Percentiles rank a stretch among this genome's conserved stretches.
phyloP scores from a whole-genome alignment of 2,797 vertebrate species.

The Sebastes kiyomatsui region DNA sequence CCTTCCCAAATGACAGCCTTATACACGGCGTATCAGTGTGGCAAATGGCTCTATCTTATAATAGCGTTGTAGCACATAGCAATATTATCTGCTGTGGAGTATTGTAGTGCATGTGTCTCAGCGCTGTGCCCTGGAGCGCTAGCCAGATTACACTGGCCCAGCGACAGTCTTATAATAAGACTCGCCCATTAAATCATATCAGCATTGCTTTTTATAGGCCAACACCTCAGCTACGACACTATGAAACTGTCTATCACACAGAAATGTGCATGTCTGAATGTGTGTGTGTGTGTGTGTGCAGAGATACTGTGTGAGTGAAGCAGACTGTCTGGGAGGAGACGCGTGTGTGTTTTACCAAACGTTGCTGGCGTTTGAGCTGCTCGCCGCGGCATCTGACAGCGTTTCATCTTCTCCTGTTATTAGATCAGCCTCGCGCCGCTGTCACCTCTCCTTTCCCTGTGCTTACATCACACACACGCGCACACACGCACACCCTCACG shows the following conservation, averaged over 20 bases:
- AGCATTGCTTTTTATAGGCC: constrained; percentile 85
- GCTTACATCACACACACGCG: constrained; percentile 71
- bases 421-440: constrained; percentile 80
- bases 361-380: constrained; percentile 73
- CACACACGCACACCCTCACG: constrained; percentile 14
- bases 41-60: constrained; percentile 80
- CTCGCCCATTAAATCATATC: constrained; percentile 85
- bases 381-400: constrained; percentile 73
- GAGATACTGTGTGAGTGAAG: constrained; percentile 32
- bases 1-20: constrained; percentile 72
- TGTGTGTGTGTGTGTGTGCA: neutral
- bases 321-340: constrained; percentile 68
- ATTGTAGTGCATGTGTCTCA: constrained; percentile 77
- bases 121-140: constrained; percentile 77
- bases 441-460: constrained; percentile 76
- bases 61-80: constrained; percentile 79
- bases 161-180: constrained; percentile 85
- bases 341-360: constrained; percentile 78
- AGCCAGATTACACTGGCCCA: constrained; percentile 80
- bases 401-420: constrained; percentile 83
- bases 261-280: constrained; percentile 34
- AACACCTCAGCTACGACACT: constrained; percentile 78
- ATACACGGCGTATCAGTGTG: constrained; percentile 66
- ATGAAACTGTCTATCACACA: constrained; percentile 77
- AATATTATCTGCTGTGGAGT: constrained; percentile 75